Conservation (phyloP, 2,113 vertebrate species). For the Vulpes vulpes region DNA sequence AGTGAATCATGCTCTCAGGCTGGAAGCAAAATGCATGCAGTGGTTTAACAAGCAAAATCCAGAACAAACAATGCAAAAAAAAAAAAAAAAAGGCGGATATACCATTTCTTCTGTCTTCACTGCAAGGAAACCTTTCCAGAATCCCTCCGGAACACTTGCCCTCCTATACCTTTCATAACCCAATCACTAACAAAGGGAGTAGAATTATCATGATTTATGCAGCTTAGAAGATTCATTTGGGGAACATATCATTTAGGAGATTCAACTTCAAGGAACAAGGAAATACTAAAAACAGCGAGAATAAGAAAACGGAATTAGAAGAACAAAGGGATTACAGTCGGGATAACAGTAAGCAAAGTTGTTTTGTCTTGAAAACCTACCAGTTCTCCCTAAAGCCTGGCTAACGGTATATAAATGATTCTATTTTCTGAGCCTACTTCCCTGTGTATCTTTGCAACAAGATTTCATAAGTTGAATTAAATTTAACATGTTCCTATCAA, state of each 20-base stretch:
- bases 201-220: neutral
- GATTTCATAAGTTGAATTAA: conserved; percentile 36
- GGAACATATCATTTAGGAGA: neutral
- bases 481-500: neutral
- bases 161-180: neutral
- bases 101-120: neutral
- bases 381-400: neutral
- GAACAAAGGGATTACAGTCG: neutral
- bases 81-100: neutral
- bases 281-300: conserved; percentile 1
- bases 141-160: neutral
- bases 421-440: conserved; percentile 1
- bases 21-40: neutral
- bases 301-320: neutral
- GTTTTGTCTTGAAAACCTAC: conserved; percentile 54
- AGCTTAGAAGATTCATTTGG: neutral
- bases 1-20: neutral
- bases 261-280: neutral
- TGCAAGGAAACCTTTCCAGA: neutral
- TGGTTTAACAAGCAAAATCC: neutral
- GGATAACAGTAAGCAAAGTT: neutral
- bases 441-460: neutral
- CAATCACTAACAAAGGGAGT: neutral
- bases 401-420: conserved; percentile 24
- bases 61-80: neutral